phyloP scores from a whole-genome alignment of 2,888 invertebrate species.

The Drosophila histrio region DNA sequence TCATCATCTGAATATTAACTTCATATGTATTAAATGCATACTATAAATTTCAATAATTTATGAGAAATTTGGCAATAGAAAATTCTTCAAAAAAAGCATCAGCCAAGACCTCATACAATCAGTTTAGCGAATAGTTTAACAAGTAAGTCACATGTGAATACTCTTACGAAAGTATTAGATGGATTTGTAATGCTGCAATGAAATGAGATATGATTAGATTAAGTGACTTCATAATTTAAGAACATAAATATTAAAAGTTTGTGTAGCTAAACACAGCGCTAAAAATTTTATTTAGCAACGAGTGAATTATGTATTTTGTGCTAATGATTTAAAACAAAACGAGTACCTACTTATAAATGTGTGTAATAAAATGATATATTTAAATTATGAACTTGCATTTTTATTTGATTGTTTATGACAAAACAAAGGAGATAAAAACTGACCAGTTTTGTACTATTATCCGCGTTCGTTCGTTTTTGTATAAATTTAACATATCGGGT shows the following conservation, averaged over 20 bases:
- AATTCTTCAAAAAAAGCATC: not conserved
- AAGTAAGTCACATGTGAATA: constrained; percentile 32
- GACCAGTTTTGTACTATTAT: no score
- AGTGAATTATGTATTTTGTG: constrained; percentile 74
- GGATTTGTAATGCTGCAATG: constrained; percentile 42
- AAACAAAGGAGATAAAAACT: no score
- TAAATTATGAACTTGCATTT: constrained; percentile 23
- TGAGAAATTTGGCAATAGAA: not conserved
- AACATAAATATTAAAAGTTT: constrained; percentile 5
- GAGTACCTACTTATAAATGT: constrained; percentile 16
- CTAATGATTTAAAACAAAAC: constrained; percentile 36
- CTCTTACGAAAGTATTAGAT: constrained; percentile 69
- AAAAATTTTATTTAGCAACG: constrained; percentile 31
- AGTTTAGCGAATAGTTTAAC: constrained; percentile 16
- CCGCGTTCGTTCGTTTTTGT: no score
- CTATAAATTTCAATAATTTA: not conserved
- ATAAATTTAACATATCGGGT: no score
- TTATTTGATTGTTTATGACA: not conserved
- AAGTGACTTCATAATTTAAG: constrained; percentile 29
- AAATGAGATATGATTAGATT: constrained; percentile 23
- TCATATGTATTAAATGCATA: not conserved
- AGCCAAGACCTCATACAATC: constrained; percentile 6
- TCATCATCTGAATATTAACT: not conserved
- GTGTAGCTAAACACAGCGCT: constrained; percentile 2
- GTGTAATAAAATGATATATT: constrained; percentile 51